Evolutionary conservation across 1,140 invertebrate genomes (phyloP).

Genomic region (Cryptotermes secundus): DNA sequence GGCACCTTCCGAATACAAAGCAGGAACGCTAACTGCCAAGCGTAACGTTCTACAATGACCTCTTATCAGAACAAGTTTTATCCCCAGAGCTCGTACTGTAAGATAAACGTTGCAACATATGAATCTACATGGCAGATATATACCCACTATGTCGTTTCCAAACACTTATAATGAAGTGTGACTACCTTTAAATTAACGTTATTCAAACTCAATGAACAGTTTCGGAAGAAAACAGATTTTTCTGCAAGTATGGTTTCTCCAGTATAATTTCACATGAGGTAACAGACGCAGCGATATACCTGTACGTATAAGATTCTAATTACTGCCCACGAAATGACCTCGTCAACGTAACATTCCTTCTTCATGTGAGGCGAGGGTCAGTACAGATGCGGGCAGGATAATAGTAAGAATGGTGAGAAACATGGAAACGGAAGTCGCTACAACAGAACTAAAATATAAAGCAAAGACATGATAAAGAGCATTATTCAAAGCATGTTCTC

Average conservation of each 20-base stretch:
- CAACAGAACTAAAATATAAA: neutral
- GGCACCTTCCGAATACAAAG: too few relatives aligned
- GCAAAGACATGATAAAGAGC: neutral
- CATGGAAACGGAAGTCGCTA: neutral
- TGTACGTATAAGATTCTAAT: constrained; percentile 5
- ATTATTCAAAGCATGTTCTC: neutral
- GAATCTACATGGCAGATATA: too few relatives aligned
- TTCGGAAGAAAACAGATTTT: too few relatives aligned
- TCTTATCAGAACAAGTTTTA: too few relatives aligned
- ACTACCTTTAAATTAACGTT: too few relatives aligned
- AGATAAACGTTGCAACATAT: too few relatives aligned
- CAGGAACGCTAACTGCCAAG: too few relatives aligned
- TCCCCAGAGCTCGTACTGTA: too few relatives aligned
- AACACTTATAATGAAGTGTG: too few relatives aligned
- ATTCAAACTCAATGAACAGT: too few relatives aligned
- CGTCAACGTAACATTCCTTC: neutral
- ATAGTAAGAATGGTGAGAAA: neutral
- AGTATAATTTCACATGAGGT: neutral
- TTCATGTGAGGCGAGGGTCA: neutral
- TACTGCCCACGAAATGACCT: constrained; percentile 14
- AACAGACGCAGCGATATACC: neutral
- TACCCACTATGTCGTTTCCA: too few relatives aligned
- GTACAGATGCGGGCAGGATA: neutral
- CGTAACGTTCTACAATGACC: too few relatives aligned
- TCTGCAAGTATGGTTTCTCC: neutral